A percentile compares a stretch with the other conserved stretches of the same genome.
These are phyloP conservation scores for Eclectus roratus DNA, from an alignment of 2,113 vertebrate genomes.

Conservation along the genomic window DNA sequence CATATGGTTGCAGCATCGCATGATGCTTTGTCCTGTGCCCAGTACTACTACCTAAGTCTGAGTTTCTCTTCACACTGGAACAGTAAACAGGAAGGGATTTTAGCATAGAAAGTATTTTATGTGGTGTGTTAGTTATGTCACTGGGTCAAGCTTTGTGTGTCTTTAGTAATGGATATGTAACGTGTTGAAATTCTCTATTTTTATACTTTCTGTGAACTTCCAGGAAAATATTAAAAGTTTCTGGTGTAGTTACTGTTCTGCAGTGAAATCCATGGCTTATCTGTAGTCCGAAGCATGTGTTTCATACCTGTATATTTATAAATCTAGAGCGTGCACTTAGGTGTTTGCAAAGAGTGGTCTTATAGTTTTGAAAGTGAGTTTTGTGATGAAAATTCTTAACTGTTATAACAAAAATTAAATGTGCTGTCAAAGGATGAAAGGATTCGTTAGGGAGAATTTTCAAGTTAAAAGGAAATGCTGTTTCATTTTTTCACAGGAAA, in stretches of 20 bases:
- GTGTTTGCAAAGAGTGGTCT: not conserved
- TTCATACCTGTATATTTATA: not conserved
- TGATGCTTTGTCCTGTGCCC: not conserved
- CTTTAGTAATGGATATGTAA: not conserved
- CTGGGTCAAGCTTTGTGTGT: not conserved
- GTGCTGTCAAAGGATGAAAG: not conserved
- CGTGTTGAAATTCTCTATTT: not conserved
- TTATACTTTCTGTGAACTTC: not conserved
- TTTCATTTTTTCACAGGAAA: not conserved
- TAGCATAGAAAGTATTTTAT: not conserved
- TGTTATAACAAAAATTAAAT: not conserved
- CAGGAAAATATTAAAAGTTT: not conserved
- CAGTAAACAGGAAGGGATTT: not conserved
- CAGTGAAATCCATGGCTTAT: not conserved
- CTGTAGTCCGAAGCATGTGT: not conserved
- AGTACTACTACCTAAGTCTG: not conserved
- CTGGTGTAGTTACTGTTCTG: not conserved
- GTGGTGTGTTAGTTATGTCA: not conserved
- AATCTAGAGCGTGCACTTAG: not conserved
- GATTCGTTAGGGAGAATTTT: not conserved
- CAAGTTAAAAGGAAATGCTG: not conserved
- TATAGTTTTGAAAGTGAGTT: not conserved
- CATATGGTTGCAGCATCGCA: fast-evolving
- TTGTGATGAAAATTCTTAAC: not conserved
- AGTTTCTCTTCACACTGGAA: not conserved